phyloP scores from a whole-genome alignment of 2,888 invertebrate species.

The Digitonthophagus gazella region DNA sequence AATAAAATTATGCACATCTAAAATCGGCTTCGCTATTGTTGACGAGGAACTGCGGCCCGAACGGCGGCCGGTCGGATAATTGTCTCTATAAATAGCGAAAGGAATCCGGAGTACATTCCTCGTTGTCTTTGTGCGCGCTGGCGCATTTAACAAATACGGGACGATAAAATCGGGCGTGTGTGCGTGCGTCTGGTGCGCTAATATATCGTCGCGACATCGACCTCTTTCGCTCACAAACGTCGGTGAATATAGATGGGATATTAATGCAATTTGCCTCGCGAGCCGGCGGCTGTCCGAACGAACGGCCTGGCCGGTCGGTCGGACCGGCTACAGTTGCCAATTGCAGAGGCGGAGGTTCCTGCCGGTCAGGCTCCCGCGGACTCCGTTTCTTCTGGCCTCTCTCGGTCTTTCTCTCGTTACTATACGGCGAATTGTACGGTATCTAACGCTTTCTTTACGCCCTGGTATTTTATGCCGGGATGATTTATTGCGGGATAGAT shows the following conservation, averaged over 20 bases:
- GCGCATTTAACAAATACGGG: not conserved
- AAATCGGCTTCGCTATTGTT: not conserved
- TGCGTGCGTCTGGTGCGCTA: no score
- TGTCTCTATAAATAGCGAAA: not conserved
- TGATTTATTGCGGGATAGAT: not conserved
- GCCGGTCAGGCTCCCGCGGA: no score
- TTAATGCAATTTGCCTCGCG: slow-evolving; percentile 16
- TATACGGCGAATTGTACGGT: not conserved
- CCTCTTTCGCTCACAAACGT: slow-evolving; percentile 13
- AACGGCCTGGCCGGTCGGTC: no score
- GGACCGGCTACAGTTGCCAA: no score
- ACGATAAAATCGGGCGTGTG: no score
- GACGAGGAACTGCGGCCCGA: not conserved
- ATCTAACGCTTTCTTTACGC: not conserved
- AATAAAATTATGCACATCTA: not conserved
- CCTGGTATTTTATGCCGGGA: not conserved
- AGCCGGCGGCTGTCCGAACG: no score
- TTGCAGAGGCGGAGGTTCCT: no score
- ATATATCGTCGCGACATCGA: not conserved
- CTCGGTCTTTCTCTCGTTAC: not conserved
- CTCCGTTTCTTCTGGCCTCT: not conserved
- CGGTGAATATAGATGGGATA: slow-evolving; percentile 13
- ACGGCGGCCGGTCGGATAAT: not conserved
- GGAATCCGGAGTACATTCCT: not conserved
- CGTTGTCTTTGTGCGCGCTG: not conserved